Conservation (phyloP, 2,888 invertebrate species). For the Platycheirus rosarum region DNA sequence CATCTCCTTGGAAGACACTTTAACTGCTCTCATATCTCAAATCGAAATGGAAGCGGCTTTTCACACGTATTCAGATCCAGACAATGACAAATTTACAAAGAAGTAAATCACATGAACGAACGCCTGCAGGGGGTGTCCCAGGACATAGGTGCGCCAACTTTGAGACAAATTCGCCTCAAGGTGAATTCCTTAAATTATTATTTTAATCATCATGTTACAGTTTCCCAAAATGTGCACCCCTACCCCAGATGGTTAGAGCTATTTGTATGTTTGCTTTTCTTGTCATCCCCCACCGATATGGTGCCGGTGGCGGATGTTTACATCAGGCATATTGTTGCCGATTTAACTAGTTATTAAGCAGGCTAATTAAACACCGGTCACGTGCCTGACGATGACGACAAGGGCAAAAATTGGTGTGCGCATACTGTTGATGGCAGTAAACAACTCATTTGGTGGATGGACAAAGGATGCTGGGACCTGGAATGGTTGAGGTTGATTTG, state of each 20-base stretch:
- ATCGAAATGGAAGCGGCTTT: conserved; percentile 47
- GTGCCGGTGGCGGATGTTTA: conserved; percentile 53
- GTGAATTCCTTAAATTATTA: conserved; percentile 73
- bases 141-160: neutral
- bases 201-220: conserved; percentile 74
- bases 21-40: conserved; percentile 23
- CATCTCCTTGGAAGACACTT: conserved; percentile 7
- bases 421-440: conserved; percentile 69
- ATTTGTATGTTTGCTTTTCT: conserved; percentile 50
- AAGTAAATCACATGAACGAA: conserved; percentile 40
- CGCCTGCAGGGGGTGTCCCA: conserved; percentile 44
- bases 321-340: conserved; percentile 73
- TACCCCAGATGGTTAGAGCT: conserved; percentile 7
- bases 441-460: conserved; percentile 37
- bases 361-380: conserved; percentile 77
- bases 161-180: conserved; percentile 68
- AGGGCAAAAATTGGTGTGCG: conserved; percentile 36
- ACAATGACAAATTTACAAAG: conserved; percentile 21
- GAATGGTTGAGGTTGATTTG: conserved; percentile 13
- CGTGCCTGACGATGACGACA: conserved; percentile 71
- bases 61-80: conserved; percentile 47
- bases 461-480: conserved; percentile 58
- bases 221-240: conserved; percentile 30
- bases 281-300: conserved; percentile 15
- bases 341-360: conserved; percentile 74